Percentiles rank a stretch among this genome's conserved stretches.
Evolutionary conservation across 1,140 invertebrate species (phyloP).

Genomic region (Lordiphosa stackelbergi): DNA sequence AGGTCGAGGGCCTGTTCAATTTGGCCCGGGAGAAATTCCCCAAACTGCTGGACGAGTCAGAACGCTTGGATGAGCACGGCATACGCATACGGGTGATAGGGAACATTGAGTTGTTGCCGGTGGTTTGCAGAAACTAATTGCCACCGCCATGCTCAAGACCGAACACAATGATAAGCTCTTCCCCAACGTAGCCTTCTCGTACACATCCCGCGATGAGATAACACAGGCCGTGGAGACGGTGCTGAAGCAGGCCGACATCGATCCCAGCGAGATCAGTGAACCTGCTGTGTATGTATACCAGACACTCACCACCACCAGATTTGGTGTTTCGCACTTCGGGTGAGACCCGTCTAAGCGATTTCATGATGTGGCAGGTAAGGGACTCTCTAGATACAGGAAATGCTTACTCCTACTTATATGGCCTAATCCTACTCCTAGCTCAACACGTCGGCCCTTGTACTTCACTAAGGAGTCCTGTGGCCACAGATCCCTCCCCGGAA

Average conservation of each 20-base stretch:
- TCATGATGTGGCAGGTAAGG: constrained; percentile 95
- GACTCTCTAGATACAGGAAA: not conserved
- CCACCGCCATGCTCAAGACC: constrained; percentile 88
- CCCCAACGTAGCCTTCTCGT: constrained; percentile 95
- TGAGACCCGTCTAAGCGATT: constrained; percentile 96
- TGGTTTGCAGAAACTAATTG: constrained; percentile 85
- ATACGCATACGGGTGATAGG: constrained; percentile 94
- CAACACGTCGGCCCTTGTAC: constrained; percentile 84
- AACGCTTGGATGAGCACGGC: constrained; percentile 90
- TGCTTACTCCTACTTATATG: not conserved
- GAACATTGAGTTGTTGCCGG: constrained; percentile 88
- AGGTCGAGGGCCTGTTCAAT: constrained; percentile 94
- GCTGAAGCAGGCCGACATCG: constrained; percentile 74
- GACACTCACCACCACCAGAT: constrained; percentile 87
- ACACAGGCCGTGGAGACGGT: constrained; percentile 84
- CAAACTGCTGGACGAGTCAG: constrained; percentile 90
- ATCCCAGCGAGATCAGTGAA: constrained; percentile 82
- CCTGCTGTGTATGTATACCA: constrained; percentile 89
- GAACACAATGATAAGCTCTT: constrained; percentile 88
- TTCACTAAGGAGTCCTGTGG: constrained; percentile 92
- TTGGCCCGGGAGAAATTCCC: constrained; percentile 93
- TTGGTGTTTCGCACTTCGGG: constrained; percentile 96
- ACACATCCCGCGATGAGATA: constrained; percentile 96
- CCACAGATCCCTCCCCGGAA: constrained; percentile 96
- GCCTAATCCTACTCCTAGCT: constrained; percentile 79